Evolutionary conservation across 2,113 vertebrate genomes (phyloP), one percentile per base, ranked within the genome.

Genomic region (Opisthocomus hoazin): DNA sequence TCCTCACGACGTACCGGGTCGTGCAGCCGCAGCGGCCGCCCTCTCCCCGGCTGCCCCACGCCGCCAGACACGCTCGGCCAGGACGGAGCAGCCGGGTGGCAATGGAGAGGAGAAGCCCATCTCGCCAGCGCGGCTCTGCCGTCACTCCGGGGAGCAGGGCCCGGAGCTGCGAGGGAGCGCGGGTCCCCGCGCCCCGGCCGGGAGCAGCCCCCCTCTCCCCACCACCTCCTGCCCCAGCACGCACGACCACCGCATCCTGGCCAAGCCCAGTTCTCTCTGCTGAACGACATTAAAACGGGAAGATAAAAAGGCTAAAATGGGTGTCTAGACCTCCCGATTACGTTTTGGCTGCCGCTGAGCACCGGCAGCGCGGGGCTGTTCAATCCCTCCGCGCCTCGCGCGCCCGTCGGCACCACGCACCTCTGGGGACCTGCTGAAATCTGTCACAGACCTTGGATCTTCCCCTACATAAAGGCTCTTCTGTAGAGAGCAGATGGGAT

Each of bases 361-460:
- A 17, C 16, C 78, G 57, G 78, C 88, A 56, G 81, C 54, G 10
- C 11, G 48, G 84, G 93, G 80, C 73, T 39, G 85, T 41, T 66
- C 24, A 65, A 9, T 84, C 93, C 58, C 32, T 2, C 15, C 1
- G 46, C 46, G 54, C 76, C 58, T 15, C 5, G 76, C 5, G 8
- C 71, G 19, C 96, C 94, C 80, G 64, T 18, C 82, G 39, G 69
- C 60, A 20, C 37, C 85, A 16, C 7, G 0, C 57, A 57, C 88
- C 87, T 90, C 95, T 41, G 14, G 43, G 85, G 96, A 96, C 91
- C 90, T 94, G 94, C 57, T 94, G 93, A 96, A 97, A 96, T 96
- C 97, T 90, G 92, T 97, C 95, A 92, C 93, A 56, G 92, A 97
- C 96, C 97, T 98, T 97, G 96, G 97, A 96, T 87, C 96, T 96